Conservation (phyloP, 2,113 vertebrate species). For the Chitala chitala region DNA sequence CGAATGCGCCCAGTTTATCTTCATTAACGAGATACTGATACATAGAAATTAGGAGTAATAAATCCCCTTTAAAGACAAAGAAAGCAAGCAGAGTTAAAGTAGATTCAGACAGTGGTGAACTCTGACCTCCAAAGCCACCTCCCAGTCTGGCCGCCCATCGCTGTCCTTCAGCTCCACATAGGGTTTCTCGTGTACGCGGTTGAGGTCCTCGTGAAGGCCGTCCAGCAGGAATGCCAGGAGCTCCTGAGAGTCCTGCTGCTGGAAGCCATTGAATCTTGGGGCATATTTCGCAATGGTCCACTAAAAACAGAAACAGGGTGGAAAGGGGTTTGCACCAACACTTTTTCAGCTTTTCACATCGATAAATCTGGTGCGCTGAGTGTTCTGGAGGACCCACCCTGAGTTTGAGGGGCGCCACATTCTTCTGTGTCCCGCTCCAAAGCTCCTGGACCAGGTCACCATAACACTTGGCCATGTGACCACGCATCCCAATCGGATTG, state of each 20-base stretch:
- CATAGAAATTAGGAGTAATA: background rate
- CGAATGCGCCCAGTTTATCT: background rate
- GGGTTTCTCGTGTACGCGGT: conserved; percentile 93
- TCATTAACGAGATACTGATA: background rate
- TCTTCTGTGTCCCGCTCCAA: conserved; percentile 98
- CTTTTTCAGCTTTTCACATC: no score
- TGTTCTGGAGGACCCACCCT: conserved; percentile 62
- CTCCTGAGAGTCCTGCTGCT: conserved; percentile 97
- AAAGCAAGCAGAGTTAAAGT: background rate
- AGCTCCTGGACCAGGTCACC: conserved; percentile 95
- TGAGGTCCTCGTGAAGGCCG: conserved; percentile 96
- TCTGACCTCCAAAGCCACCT: conserved; percentile 92
- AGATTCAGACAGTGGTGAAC: background rate
- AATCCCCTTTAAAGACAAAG: background rate
- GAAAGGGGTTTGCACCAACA: background rate
- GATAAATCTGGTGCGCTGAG: background rate
- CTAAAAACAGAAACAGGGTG: conserved; percentile 50
- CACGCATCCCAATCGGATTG: conserved; percentile 97
- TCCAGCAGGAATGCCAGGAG: conserved; percentile 94
- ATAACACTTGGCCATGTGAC: conserved; percentile 99
- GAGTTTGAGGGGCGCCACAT: conserved; percentile 89
- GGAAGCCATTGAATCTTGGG: conserved; percentile 95
- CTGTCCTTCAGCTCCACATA: conserved; percentile 97
- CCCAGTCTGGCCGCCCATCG: conserved; percentile 88
- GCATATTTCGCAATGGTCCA: conserved; percentile 99